Evolutionary conservation across 1,140 invertebrate species (phyloP).

Genomic region (Lamellibrachia luymesi): DNA sequence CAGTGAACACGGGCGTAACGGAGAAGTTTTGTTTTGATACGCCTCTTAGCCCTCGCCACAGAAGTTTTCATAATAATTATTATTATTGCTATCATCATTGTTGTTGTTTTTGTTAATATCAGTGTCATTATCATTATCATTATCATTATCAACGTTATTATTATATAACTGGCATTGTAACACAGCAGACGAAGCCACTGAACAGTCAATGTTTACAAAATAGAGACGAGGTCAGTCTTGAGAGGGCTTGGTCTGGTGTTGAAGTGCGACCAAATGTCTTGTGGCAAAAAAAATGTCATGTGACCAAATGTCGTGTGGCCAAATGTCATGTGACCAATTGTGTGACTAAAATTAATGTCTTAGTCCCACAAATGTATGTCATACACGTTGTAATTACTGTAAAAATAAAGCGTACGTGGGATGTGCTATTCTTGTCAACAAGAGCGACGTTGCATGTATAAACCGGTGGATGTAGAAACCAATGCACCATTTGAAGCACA

Average conservation of each 20-base stretch:
- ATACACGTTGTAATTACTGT: too few relatives aligned
- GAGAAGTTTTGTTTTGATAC: too few relatives aligned
- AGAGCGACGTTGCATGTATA: neutral
- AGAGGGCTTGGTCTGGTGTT: neutral
- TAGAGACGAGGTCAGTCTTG: neutral
- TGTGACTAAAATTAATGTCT: too few relatives aligned
- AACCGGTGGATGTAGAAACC: neutral
- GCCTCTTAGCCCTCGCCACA: too few relatives aligned
- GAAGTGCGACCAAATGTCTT: too few relatives aligned
- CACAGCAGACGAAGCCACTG: neutral
- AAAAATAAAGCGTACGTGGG: neutral
- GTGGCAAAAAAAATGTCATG: neutral
- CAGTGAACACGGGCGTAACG: too few relatives aligned
- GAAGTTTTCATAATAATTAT: too few relatives aligned
- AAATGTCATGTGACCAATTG: neutral
- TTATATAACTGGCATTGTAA: neutral
- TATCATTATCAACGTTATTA: too few relatives aligned
- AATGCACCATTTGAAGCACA: neutral
- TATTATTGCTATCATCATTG: too few relatives aligned
- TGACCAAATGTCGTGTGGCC: neutral
- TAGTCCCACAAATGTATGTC: too few relatives aligned
- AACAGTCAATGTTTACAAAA: neutral
- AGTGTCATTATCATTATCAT: too few relatives aligned
- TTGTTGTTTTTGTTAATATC: too few relatives aligned
- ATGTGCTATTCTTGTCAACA: neutral